Conservation (phyloP, 2,113 vertebrate species). For the Probosciger aterrimus region DNA sequence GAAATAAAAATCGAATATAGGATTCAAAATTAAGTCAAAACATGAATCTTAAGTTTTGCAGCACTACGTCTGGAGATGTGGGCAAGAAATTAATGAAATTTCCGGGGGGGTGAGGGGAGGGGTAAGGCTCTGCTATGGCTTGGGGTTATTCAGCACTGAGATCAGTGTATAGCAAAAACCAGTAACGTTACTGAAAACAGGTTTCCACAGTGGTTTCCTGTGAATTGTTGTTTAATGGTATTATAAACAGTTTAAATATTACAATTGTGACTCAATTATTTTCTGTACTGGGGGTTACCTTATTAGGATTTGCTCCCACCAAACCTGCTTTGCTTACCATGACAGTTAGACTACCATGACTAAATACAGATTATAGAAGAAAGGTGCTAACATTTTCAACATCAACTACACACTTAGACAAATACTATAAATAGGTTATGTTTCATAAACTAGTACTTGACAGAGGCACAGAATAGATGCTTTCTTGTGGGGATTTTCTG, state of each 20-base stretch:
- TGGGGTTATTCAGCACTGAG: background rate
- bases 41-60: background rate
- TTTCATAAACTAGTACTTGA: constrained; percentile 22
- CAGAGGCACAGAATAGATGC: background rate
- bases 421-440: constrained; percentile 28
- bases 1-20: background rate
- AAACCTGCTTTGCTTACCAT: background rate
- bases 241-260: constrained; percentile 7
- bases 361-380: constrained; percentile 33
- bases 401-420: background rate
- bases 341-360: background rate
- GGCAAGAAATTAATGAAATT: background rate
- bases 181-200: background rate
- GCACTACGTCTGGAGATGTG: background rate
- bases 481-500: background rate
- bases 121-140: background rate
- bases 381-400: constrained; percentile 14
- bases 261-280: background rate
- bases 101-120: background rate
- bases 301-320: constrained; percentile 38
- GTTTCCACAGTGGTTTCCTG: background rate
- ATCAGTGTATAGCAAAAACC: background rate
- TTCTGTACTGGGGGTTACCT: background rate
- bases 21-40: background rate
- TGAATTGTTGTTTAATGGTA: background rate